Conservation (phyloP, 2,888 invertebrate genomes). For the Proisotoma minuta region DNA sequence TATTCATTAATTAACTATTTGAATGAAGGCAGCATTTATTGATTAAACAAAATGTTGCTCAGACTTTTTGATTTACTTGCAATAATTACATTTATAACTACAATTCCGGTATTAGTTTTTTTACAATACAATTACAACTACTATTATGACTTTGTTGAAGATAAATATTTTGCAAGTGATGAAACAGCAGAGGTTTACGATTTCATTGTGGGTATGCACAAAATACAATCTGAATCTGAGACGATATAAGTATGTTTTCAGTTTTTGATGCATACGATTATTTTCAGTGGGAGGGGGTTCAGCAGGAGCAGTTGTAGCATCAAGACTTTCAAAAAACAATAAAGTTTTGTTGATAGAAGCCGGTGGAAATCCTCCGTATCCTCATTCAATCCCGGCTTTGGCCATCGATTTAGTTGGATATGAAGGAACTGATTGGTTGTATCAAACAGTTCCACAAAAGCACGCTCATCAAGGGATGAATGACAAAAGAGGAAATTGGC, state of each 20-base stretch:
- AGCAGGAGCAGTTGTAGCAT: constrained; percentile 61
- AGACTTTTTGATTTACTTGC: constrained; percentile 23
- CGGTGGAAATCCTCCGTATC: constrained; percentile 56
- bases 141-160: constrained; percentile 30
- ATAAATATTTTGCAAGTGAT: constrained; percentile 19
- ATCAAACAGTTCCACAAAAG: constrained; percentile 40
- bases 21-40: no score
- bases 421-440: constrained; percentile 35
- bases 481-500: constrained; percentile 1
- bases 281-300: constrained; percentile 31
- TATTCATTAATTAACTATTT: no score
- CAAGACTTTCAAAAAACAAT: constrained; percentile 54
- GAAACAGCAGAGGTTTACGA: constrained; percentile 27
- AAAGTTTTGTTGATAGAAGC: constrained; percentile 65
- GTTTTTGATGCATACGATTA: background rate
- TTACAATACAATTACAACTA: constrained; percentile 32
- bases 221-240: background rate
- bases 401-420: constrained; percentile 13
- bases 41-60: no score
- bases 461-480: constrained; percentile 14
- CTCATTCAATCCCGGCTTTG: constrained; percentile 31
- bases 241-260: background rate
- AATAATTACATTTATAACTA: constrained; percentile 26
- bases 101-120: constrained; percentile 29
- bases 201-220: constrained; percentile 38